Conservation (phyloP, 2,113 vertebrate species). For the Regulus satrapa region DNA sequence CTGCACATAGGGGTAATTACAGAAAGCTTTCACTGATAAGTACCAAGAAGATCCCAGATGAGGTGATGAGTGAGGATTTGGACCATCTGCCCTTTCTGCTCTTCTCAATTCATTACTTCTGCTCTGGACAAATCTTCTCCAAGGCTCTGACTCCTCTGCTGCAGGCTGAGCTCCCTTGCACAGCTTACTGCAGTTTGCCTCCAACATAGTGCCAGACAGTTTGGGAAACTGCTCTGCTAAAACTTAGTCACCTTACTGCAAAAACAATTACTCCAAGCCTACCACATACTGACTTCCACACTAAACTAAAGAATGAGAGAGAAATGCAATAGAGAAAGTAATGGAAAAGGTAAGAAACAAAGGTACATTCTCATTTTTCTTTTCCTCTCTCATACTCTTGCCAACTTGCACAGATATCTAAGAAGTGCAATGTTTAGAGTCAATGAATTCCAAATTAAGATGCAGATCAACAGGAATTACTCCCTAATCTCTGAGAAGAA, state of each 20-base stretch:
- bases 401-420: neutral
- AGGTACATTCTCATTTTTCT: neutral
- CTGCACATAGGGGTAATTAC: neutral
- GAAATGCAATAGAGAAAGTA: neutral
- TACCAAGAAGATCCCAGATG: neutral
- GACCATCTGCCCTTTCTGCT: conserved; percentile 73
- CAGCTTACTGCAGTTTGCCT: neutral
- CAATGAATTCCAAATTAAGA: neutral
- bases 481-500: neutral
- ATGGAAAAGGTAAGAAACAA: neutral
- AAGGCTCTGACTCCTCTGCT: conserved; percentile 23
- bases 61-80: conserved; percentile 30
- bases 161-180: conserved; percentile 28
- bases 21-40: conserved; percentile 43
- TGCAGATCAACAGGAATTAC: neutral
- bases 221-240: neutral
- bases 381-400: neutral
- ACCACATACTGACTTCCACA: neutral
- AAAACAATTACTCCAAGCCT: neutral
- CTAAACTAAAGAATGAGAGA: neutral
- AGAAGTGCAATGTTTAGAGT: neutral
- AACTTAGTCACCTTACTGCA: neutral
- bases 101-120: conserved; percentile 70
- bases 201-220: neutral
- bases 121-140: conserved; percentile 70